Evolutionary conservation across 1,140 invertebrate species (phyloP).

Genomic region (Drosophila ironensis): DNA sequence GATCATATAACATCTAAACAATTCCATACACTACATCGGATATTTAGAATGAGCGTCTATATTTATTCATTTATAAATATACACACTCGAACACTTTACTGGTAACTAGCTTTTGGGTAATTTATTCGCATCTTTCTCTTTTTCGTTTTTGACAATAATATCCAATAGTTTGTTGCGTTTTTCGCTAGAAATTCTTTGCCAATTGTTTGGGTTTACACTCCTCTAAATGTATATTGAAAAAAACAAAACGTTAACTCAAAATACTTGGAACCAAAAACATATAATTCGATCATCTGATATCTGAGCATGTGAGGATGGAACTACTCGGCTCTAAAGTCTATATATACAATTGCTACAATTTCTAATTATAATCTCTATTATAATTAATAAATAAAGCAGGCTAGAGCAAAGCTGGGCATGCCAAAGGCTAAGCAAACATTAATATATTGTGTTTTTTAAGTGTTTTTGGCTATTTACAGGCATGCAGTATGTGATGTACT

Average conservation of each 20-base stretch:
- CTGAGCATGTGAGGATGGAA: background rate
- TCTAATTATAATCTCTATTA: too few species aligned
- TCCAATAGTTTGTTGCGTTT: background rate
- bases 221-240: slow-evolving; percentile 55
- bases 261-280: slow-evolving; percentile 8
- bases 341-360: background rate
- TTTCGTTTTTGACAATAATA: slow-evolving; percentile 45
- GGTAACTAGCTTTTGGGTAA: background rate
- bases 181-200: slow-evolving; percentile 20
- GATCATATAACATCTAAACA: slow-evolving; percentile 73
- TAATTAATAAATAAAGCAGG: background rate
- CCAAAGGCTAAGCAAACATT: background rate
- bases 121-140: slow-evolving; percentile 4
- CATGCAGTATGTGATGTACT: slow-evolving; percentile 20
- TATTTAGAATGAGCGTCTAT: too few species aligned
- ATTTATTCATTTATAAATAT: slow-evolving; percentile 66
- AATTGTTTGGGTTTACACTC: slow-evolving; percentile 43
- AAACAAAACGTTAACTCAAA: slow-evolving; percentile 34
- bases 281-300: slow-evolving; percentile 24
- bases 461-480: slow-evolving; percentile 1
- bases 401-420: background rate
- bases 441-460: background rate
- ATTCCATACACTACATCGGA: slow-evolving; percentile 70
- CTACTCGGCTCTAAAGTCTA: slow-evolving; percentile 1
- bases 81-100: slow-evolving; percentile 47